Conservation (phyloP, 2,888 invertebrate genomes). For the Pedicia rivosa region DNA sequence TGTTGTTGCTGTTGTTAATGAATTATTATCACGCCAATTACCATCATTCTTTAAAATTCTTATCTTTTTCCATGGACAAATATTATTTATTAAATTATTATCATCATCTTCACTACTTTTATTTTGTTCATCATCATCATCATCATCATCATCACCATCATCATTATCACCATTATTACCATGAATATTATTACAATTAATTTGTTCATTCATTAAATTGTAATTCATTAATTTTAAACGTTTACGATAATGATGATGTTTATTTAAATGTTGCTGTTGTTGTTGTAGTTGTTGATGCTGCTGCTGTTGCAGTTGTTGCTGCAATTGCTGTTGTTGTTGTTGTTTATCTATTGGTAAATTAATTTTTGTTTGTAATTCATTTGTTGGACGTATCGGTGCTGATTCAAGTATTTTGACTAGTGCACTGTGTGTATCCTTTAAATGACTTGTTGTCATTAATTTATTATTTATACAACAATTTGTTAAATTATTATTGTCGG, state of each 20-base stretch:
- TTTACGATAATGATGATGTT: constrained; percentile 9
- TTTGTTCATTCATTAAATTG: neutral
- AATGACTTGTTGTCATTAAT: constrained; percentile 12
- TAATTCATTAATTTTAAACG: constrained; percentile 1
- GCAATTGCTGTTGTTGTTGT: too few species aligned
- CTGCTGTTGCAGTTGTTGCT: too few species aligned
- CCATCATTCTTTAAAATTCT: constrained; percentile 23
- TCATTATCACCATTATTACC: neutral
- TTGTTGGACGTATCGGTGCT: constrained; percentile 21
- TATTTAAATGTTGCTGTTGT: constrained; percentile 9
- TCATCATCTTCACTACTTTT: neutral
- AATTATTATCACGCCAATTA: neutral
- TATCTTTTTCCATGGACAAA: constrained; percentile 31
- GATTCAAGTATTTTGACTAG: constrained; percentile 47
- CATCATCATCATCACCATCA: neutral
- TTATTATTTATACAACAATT: neutral
- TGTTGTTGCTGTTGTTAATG: constrained; percentile 11
- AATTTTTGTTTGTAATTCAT: constrained; percentile 1
- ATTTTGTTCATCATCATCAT: constrained; percentile 5
- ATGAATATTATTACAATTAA: too few species aligned
- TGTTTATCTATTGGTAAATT: too few species aligned
- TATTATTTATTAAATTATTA: constrained; percentile 15
- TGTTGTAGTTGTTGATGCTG: constrained; percentile 10
- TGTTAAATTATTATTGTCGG: neutral
- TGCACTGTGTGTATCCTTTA: constrained; percentile 47